Evolutionary conservation across 2,888 invertebrate genomes (phyloP).

Genomic region (Cheilosia vulpina): DNA sequence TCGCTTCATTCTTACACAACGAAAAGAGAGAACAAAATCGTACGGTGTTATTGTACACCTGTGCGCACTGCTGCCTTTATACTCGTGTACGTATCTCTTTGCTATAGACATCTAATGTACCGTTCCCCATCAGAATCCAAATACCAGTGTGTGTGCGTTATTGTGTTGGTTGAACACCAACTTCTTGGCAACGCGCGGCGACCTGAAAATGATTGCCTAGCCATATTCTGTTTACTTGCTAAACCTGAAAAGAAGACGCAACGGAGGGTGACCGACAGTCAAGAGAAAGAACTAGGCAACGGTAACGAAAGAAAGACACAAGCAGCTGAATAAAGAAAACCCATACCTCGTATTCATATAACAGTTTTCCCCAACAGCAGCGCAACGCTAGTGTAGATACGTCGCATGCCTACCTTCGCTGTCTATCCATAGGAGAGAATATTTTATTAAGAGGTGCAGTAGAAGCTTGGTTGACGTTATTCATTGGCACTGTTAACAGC

Average conservation of each 20-base stretch:
- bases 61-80: constrained; percentile 19
- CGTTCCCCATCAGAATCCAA: constrained; percentile 33
- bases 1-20: constrained; percentile 37
- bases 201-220: constrained; percentile 40
- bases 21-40: background rate
- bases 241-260: constrained; percentile 54
- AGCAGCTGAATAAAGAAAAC: constrained; percentile 1
- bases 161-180: constrained; percentile 40
- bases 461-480: constrained; percentile 42
- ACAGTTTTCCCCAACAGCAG: constrained; percentile 40
- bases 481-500: constrained; percentile 53
- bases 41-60: constrained; percentile 60
- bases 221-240: constrained; percentile 45
- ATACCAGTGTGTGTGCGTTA: constrained; percentile 38
- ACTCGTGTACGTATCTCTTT: constrained; percentile 1
- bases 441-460: constrained; percentile 51
- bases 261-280: constrained; percentile 35
- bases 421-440: constrained; percentile 25
- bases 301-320: constrained; percentile 52
- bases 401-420: background rate
- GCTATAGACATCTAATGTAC: constrained; percentile 21
- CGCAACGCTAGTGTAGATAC: background rate
- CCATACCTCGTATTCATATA: constrained; percentile 19
- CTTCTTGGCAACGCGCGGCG: constrained; percentile 25
- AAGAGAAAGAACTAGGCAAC: constrained; percentile 57